Percentiles rank a stretch among this genome's conserved stretches.
Conservation (phyloP, 2,888 invertebrate genomes). For the Tipula helvola region DNA sequence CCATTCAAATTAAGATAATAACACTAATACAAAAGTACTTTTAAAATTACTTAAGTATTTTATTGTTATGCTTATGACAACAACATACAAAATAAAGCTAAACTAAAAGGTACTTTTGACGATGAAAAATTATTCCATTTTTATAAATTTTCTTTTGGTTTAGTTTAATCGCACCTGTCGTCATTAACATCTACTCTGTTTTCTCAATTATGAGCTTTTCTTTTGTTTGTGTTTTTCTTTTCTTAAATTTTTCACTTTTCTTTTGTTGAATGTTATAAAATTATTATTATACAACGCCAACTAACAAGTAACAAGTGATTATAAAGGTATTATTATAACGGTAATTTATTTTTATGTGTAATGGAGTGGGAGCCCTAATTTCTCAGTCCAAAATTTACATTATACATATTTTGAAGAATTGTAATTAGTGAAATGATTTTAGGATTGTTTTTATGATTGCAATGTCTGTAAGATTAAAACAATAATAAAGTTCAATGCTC, state of each 20-base stretch:
- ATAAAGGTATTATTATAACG: background rate
- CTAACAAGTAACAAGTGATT: background rate
- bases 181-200: background rate
- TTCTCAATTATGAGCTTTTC: background rate
- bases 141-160: background rate
- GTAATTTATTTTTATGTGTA: background rate
- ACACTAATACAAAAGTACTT: background rate
- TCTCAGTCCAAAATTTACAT: background rate
- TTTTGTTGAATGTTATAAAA: background rate
- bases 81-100: background rate
- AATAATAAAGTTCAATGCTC: background rate
- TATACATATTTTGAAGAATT: background rate
- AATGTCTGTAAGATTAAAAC: background rate
- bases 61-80: background rate
- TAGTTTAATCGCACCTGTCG: background rate
- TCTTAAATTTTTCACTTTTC: background rate
- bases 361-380: background rate
- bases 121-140: background rate
- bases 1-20: background rate
- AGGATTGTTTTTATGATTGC: background rate
- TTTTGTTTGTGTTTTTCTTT: background rate
- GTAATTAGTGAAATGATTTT: background rate
- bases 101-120: background rate
- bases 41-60: background rate
- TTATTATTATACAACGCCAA: background rate